These are phyloP conservation scores for Leptodirus hochenwartii DNA, from an alignment of 2,888 invertebrate species.

Conservation along the genomic window DNA sequence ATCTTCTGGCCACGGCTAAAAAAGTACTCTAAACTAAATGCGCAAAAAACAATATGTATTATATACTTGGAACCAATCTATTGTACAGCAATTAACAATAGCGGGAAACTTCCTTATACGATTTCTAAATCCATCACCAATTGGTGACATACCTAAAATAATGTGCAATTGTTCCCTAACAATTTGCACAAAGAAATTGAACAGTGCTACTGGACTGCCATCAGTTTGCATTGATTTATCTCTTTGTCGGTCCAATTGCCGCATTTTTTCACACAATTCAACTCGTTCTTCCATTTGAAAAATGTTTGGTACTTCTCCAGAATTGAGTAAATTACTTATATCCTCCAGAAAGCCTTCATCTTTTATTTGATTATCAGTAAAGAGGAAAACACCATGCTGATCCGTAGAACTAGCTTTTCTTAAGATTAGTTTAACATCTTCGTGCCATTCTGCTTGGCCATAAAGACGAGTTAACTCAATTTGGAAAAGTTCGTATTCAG, in stretches of 20 bases:
- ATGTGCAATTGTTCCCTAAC: conserved; percentile 83
- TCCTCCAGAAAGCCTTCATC: conserved; percentile 88
- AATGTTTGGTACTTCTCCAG: conserved; percentile 86
- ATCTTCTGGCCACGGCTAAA: conserved; percentile 81
- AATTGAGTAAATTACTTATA: conserved; percentile 78
- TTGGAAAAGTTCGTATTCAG: conserved; percentile 82
- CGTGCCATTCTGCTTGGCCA: conserved; percentile 72
- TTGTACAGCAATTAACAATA: conserved; percentile 87
- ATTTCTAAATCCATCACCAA: conserved; percentile 67
- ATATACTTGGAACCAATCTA: conserved; percentile 78
- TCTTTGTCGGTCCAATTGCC: conserved; percentile 70
- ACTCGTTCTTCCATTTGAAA: conserved; percentile 71
- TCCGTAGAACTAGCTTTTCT: conserved; percentile 69
- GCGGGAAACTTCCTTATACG: conserved; percentile 81
- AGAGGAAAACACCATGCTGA: conserved; percentile 74
- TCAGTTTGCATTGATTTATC: conserved; percentile 81
- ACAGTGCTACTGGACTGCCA: conserved; percentile 76
- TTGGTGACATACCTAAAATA: conserved; percentile 78
- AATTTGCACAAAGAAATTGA: conserved; percentile 76
- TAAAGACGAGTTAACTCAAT: conserved; percentile 83
- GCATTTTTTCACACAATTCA: conserved; percentile 87
- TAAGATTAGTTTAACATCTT: conserved; percentile 71
- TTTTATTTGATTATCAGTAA: conserved; percentile 85
- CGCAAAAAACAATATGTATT: not conserved
- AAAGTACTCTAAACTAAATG: conserved; percentile 6